These are phyloP conservation scores for Diorhabda elongata DNA, from an alignment of 1,140 invertebrate genomes.

Conservation along the genomic window DNA sequence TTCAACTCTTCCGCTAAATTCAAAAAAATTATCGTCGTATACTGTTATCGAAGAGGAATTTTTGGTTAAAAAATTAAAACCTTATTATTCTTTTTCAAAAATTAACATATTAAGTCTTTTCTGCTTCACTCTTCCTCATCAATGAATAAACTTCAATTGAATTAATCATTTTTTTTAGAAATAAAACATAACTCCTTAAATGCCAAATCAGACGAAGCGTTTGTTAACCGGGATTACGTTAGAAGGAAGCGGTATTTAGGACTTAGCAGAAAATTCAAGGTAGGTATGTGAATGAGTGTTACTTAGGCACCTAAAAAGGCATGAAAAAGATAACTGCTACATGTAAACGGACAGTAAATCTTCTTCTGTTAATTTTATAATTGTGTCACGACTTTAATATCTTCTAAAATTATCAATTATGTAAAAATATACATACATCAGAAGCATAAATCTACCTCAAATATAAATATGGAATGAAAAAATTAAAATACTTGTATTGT, in stretches of 20 bases:
- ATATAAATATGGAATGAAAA: neutral
- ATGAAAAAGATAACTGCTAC: neutral
- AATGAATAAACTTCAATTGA: too few relatives aligned
- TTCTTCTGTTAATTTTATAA: neutral
- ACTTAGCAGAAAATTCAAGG: conserved; percentile 39
- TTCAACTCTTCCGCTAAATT: too few relatives aligned
- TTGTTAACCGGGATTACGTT: conserved; percentile 27
- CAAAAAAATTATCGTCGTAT: too few relatives aligned
- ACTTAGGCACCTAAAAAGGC: neutral
- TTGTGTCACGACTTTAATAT: neutral
- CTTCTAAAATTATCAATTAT: neutral
- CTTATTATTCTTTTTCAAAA: too few relatives aligned
- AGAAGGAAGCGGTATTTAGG: conserved; percentile 38
- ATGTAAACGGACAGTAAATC: neutral
- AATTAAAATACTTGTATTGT: too few relatives aligned
- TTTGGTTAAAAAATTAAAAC: too few relatives aligned
- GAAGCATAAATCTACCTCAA: neutral
- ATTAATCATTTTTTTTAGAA: too few relatives aligned
- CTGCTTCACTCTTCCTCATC: too few relatives aligned
- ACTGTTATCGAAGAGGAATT: too few relatives aligned
- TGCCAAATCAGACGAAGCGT: neutral
- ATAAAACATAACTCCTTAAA: too few relatives aligned
- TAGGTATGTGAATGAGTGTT: conserved; percentile 14
- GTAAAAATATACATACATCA: neutral
- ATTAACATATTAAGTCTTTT: too few relatives aligned